Conservation (phyloP, 2,888 invertebrate genomes). For the Ectemnius cavifrons region DNA sequence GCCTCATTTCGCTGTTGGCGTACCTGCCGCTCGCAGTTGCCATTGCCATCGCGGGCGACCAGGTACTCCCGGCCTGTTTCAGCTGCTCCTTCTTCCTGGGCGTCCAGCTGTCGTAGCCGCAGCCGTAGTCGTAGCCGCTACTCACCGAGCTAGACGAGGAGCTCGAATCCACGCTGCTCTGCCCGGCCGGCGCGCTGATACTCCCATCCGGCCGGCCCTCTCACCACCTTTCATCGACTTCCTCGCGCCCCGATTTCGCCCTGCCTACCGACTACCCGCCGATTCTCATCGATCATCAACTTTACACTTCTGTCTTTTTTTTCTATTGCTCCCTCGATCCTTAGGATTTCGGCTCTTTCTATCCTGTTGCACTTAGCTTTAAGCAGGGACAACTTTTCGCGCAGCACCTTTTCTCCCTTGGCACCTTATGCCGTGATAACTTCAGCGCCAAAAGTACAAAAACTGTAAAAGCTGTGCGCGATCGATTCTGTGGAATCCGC, state of each 20-base stretch:
- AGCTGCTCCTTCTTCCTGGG: constrained; percentile 8
- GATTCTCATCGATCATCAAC: not conserved
- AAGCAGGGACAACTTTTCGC: not conserved
- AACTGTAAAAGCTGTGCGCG: too few relatives aligned
- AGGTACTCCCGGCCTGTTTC: not conserved
- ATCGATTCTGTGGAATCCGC: too few relatives aligned
- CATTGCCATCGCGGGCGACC: constrained; percentile 13
- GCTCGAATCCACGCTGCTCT: constrained; percentile 25
- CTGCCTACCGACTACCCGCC: not conserved
- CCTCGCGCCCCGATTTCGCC: constrained; percentile 2
- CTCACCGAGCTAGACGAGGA: constrained; percentile 26
- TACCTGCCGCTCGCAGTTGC: constrained; percentile 56
- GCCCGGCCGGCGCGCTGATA: constrained; percentile 25
- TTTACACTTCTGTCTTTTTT: not conserved
- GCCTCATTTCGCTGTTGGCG: constrained; percentile 73
- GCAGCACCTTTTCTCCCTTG: not conserved
- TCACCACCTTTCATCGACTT: constrained; percentile 36
- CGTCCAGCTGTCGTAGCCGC: constrained; percentile 17
- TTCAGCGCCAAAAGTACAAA: too few relatives aligned
- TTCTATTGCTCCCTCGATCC: not conserved
- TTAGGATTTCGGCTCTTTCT: not conserved
- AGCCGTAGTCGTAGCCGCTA: not conserved
- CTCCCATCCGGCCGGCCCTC: constrained; percentile 53
- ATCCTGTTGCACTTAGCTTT: not conserved
- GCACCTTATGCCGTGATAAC: not conserved